A percentile compares a stretch with the other conserved stretches of the same genome.
Evolutionary conservation across 1,140 invertebrate genomes (phyloP).

Genomic region (Papilio helenus): DNA sequence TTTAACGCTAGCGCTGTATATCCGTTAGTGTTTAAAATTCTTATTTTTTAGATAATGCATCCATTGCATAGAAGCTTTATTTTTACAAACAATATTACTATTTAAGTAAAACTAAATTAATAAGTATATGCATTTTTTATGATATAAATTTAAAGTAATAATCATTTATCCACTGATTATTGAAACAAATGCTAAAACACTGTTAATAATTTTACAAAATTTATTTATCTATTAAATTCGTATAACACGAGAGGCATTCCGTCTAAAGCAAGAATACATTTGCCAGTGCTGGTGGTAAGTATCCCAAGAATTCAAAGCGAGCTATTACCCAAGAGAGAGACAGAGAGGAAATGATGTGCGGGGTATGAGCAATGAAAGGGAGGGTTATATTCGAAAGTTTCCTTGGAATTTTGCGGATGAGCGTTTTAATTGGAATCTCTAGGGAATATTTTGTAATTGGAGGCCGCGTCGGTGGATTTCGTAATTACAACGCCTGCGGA

Average conservation of each 20-base stretch:
- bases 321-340: conserved; percentile 55
- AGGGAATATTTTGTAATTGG: conserved; percentile 79
- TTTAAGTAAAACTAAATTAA: too few relatives aligned
- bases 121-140: neutral
- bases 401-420: conserved; percentile 78
- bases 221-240: conserved; percentile 18
- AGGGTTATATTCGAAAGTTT: conserved; percentile 67
- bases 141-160: neutral
- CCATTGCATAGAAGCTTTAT: neutral
- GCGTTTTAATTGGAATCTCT: conserved; percentile 79
- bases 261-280: conserved; percentile 36
- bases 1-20: neutral
- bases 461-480: conserved; percentile 48
- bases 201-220: conserved; percentile 22
- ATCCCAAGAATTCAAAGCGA: conserved; percentile 44
- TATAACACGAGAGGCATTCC: conserved; percentile 24
- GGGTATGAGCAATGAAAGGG: conserved; percentile 39
- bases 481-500: conserved; percentile 30
- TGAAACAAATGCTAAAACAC: neutral
- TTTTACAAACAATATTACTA: too few relatives aligned
- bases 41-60: neutral
- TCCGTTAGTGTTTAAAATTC: neutral
- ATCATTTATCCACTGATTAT: neutral
- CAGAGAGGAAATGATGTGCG: conserved; percentile 17
- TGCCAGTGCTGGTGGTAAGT: conserved; percentile 23